Percentiles rank a stretch among this genome's conserved stretches.
phyloP scores from a whole-genome alignment of 2,888 invertebrate genomes.

The Tipula helvola region DNA sequence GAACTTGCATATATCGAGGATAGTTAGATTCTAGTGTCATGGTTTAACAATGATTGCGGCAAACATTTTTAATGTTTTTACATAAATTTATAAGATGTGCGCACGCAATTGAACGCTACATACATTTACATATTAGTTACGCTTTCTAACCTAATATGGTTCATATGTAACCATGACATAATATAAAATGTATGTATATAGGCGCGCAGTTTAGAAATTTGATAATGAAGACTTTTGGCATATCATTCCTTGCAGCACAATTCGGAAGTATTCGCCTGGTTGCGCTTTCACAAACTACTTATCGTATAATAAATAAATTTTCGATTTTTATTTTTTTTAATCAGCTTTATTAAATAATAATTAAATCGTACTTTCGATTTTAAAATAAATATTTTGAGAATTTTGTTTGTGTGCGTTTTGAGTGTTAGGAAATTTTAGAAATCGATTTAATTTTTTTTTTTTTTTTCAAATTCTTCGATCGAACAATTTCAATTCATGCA shows the following conservation, averaged over 20 bases:
- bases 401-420: background rate
- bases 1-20: background rate
- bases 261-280: background rate
- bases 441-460: background rate
- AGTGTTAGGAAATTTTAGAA: background rate
- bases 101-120: background rate
- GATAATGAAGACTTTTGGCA: background rate
- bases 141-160: background rate
- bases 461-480: background rate
- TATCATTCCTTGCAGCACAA: background rate
- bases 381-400: background rate
- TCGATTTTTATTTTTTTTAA: background rate
- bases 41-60: background rate
- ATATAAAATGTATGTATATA: background rate
- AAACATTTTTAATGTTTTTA: background rate
- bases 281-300: too few relatives aligned
- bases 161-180: background rate
- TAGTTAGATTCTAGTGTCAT: background rate
- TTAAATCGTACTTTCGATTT: background rate
- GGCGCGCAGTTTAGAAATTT: background rate
- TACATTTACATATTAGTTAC: background rate
- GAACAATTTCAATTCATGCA: background rate
- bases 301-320: too few relatives aligned
- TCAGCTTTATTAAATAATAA: background rate
- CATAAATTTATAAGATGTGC: background rate